Conservation (phyloP, 2,888 invertebrate species). For the Drosophila birchii region DNA sequence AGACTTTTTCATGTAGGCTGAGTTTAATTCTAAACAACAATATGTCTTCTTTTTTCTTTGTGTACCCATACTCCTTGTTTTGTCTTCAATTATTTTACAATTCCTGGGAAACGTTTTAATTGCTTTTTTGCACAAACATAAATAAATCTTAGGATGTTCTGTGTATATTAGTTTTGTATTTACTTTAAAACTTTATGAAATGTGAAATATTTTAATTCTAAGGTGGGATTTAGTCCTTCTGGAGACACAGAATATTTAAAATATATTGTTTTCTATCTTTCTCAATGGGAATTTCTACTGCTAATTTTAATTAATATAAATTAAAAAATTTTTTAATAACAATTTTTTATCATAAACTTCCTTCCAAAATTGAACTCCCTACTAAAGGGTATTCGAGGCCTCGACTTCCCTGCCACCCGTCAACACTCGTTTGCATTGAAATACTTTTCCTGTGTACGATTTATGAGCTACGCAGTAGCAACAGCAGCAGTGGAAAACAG, state of each 20-base stretch:
- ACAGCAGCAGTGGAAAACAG: conserved; percentile 18
- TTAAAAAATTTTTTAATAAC: too few species aligned
- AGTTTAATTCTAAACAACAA: conserved; percentile 29
- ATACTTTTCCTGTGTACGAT: conserved; percentile 43
- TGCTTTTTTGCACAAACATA: conserved; percentile 9
- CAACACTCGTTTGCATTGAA: conserved; percentile 37
- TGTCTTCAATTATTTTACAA: conserved; percentile 45
- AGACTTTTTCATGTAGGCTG: conserved; percentile 24
- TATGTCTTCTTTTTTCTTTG: conserved; percentile 10
- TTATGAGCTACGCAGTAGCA: conserved; percentile 38
- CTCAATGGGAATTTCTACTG: too few species aligned
- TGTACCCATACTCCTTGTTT: conserved; percentile 1
- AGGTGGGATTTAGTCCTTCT: too few species aligned
- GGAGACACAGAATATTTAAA: too few species aligned
- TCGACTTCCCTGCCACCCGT: conserved; percentile 25
- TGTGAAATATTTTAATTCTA: background rate
- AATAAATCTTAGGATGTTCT: background rate
- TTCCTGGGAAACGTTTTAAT: conserved; percentile 1
- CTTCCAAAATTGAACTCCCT: background rate
- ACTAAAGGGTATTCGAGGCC: conserved; percentile 43
- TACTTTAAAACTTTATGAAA: background rate
- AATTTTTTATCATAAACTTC: background rate
- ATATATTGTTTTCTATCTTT: background rate
- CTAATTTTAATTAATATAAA: too few species aligned
- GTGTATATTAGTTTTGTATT: too few species aligned